These are phyloP conservation scores for Drosophila setifemur DNA, from an alignment of 1,140 invertebrate species.

Conservation along the genomic window DNA sequence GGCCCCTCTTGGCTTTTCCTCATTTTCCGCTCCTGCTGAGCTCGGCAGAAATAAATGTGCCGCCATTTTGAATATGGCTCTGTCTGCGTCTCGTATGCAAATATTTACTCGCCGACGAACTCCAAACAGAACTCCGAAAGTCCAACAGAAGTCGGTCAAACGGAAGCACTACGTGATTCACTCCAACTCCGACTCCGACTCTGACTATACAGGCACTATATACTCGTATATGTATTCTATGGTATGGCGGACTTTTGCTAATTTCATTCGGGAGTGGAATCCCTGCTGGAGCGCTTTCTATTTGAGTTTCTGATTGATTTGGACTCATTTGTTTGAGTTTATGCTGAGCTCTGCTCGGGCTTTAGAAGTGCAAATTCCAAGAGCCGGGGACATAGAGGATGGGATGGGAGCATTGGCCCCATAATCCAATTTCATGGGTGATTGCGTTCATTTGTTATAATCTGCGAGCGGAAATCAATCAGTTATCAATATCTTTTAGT, in stretches of 20 bases:
- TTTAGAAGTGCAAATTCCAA: too few relatives aligned
- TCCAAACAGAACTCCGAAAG: constrained; percentile 1
- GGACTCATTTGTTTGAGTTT: constrained; percentile 28
- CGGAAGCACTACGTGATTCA: constrained; percentile 32
- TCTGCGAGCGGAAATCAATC: background rate
- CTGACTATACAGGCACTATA: too few relatives aligned
- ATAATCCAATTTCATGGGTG: background rate
- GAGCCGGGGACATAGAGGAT: too few relatives aligned
- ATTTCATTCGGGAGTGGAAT: constrained; percentile 33
- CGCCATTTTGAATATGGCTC: constrained; percentile 36
- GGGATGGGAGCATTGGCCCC: background rate
- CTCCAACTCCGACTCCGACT: background rate
- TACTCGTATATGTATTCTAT: too few relatives aligned
- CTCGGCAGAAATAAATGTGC: constrained; percentile 42
- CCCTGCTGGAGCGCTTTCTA: constrained; percentile 22
- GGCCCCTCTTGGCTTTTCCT: background rate
- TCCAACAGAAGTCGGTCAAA: constrained; percentile 46
- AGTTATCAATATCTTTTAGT: too few relatives aligned
- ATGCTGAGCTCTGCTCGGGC: too few relatives aligned
- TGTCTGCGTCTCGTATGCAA: constrained; percentile 39
- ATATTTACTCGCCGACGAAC: constrained; percentile 32
- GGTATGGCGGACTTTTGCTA: constrained; percentile 15
- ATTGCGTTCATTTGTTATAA: background rate
- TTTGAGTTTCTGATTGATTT: constrained; percentile 73
- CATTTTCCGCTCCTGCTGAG: constrained; percentile 37